Conservation (phyloP, 2,888 invertebrate species). For the Melieria crassipennis region DNA sequence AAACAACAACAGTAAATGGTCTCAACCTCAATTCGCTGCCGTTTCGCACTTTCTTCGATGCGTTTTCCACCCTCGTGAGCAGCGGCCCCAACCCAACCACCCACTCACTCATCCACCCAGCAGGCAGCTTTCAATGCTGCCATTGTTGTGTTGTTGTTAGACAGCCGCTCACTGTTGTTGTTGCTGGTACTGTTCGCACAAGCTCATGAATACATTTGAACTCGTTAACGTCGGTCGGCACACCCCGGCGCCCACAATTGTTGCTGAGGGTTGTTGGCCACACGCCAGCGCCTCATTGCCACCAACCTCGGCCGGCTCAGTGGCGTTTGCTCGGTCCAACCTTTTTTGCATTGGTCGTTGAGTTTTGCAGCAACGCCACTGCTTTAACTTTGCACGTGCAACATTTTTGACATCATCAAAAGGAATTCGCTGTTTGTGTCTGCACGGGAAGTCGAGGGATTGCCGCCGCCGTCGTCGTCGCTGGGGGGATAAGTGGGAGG, state of each 20-base stretch:
- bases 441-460: background rate
- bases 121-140: background rate
- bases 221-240: slow-evolving; percentile 32
- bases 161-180: slow-evolving; percentile 6
- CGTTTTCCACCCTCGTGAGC: slow-evolving; percentile 16
- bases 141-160: background rate
- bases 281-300: slow-evolving; percentile 15
- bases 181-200: slow-evolving; percentile 30
- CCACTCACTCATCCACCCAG: background rate
- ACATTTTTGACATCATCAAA: slow-evolving; percentile 59
- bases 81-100: slow-evolving; percentile 1
- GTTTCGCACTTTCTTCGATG: background rate
- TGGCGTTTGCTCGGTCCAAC: slow-evolving; percentile 8
- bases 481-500: slow-evolving; percentile 11
- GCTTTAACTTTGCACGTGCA: slow-evolving; percentile 54
- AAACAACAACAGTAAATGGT: background rate
- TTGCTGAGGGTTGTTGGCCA: slow-evolving; percentile 26
- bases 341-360: background rate
- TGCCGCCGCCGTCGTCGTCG: background rate
- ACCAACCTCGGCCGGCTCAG: background rate
- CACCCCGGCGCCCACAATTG: slow-evolving; percentile 22
- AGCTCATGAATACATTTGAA: slow-evolving; percentile 34
- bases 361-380: slow-evolving; percentile 42
- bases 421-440: slow-evolving; percentile 49
- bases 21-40: slow-evolving; percentile 20